Conservation (phyloP, 2,113 vertebrate genomes). For the Pseudonaja textilis region DNA sequence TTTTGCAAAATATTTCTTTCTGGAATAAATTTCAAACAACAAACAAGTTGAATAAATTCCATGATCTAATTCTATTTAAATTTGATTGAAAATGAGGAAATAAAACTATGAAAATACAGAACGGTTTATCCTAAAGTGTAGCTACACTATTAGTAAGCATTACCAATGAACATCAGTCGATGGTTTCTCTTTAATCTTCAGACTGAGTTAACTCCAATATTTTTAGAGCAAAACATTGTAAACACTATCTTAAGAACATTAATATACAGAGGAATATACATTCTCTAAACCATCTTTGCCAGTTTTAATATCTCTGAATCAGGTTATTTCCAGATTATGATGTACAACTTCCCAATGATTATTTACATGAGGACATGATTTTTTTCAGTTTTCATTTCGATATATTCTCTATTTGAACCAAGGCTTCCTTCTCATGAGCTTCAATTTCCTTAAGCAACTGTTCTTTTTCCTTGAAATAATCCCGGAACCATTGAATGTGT, state of each 20-base stretch:
- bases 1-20: neutral
- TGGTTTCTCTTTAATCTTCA: neutral
- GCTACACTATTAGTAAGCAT: neutral
- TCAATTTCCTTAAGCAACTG: constrained; percentile 79
- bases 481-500: constrained; percentile 92
- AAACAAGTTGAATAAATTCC: neutral
- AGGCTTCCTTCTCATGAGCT: constrained; percentile 26
- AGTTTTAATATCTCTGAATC: neutral
- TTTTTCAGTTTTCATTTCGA: constrained; percentile 11
- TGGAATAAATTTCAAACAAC: neutral
- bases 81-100: neutral
- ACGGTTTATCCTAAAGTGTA: neutral
- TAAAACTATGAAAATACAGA: neutral
- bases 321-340: constrained; percentile 42
- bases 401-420: constrained; percentile 30
- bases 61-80: neutral
- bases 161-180: neutral
- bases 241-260: neutral
- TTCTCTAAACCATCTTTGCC: neutral
- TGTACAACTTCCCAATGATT: constrained; percentile 9
- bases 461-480: constrained; percentile 90
- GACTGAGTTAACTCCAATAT: neutral
- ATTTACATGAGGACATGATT: constrained; percentile 7
- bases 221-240: neutral
- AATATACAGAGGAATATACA: neutral